Base-by-base conservation (phyloP, 2,113 vertebrate species). In the Aspiorhynchus laticeps region DNA sequence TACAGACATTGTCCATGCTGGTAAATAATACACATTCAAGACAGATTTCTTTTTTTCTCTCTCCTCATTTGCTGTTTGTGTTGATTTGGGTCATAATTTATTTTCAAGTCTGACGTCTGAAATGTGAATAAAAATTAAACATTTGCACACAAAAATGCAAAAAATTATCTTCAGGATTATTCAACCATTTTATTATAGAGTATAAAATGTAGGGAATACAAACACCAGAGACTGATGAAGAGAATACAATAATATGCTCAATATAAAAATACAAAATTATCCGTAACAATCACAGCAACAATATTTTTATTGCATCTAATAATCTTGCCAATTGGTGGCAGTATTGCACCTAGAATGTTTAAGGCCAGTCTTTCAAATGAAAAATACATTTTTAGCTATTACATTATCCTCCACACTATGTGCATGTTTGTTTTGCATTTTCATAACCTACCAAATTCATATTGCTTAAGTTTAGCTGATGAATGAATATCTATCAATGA, bases 271-370 rank as follows among this genome's bases (percentile, higher is more conserved):
- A 65, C 33, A 61, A 75, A 38, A 8, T 61, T 0, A 4, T 1
- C 11, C 8, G 1, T n/a, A 11, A 15, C n/a, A 26, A 5, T 71
- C 3, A 9, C 69, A 28, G 38, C 21, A 33, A 19, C 51, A 59
- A 26, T 5, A 59, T 36, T 74, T 8, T 59, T 59, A 43, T 10
- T 65, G 53, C 21, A 15, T 69, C 69, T 33, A 10, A 43, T 4
- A 86, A 26, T 61, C 19, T 59, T 63, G 53, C 59, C 83, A 85
- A 43, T 76, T 26, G 87, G 21, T 81, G 87, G 84, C 87, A 86
- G 79, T 53, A 83, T 69, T 81, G 43, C 56, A 82, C 31, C 7
- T 28, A 80, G 2, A 17, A 56, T 15, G 15, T 14, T 77, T 43
- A 59, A 24, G 36, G 41, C 74, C 84, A 77, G 73, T 24, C 43